Percentiles rank a stretch among this genome's conserved stretches.
Conservation (phyloP, 1,140 invertebrate genomes). For the Cotesia chilonis region DNA sequence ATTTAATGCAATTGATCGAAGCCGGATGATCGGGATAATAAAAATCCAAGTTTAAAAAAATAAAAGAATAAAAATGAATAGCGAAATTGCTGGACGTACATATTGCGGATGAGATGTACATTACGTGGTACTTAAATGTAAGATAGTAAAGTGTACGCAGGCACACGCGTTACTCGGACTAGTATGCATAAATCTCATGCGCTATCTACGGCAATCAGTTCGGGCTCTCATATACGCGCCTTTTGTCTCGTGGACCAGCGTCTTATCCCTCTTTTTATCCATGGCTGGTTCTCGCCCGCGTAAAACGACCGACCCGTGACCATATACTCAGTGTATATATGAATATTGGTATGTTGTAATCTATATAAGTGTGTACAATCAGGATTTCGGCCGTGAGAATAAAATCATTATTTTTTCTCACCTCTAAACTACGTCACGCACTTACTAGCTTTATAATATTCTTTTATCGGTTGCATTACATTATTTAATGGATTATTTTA, state of each 20-base stretch:
- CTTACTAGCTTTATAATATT: constrained; percentile 1
- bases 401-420: constrained; percentile 21
- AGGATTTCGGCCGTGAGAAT: constrained; percentile 32
- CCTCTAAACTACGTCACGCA: not conserved
- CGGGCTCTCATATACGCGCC: constrained; percentile 28
- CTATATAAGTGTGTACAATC: constrained; percentile 19
- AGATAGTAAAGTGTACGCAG: not conserved
- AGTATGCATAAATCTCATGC: constrained; percentile 34
- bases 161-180: constrained; percentile 4
- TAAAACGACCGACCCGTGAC: constrained; percentile 37
- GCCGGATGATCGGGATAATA: too few relatives aligned
- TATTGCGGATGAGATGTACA: constrained; percentile 11
- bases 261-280: constrained; percentile 24
- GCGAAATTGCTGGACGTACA: too few relatives aligned
- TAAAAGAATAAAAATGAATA: too few relatives aligned
- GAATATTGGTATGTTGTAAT: constrained; percentile 21
- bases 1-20: too few relatives aligned
- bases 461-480: not conserved
- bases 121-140: not conserved
- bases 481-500: too few relatives aligned
- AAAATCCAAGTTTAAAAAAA: too few relatives aligned
- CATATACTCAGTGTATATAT: not conserved
- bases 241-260: constrained; percentile 35
- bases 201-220: constrained; percentile 34
- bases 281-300: constrained; percentile 29